phyloP scores from a whole-genome alignment of 2,888 invertebrate species.

The Tyria jacobaeae region DNA sequence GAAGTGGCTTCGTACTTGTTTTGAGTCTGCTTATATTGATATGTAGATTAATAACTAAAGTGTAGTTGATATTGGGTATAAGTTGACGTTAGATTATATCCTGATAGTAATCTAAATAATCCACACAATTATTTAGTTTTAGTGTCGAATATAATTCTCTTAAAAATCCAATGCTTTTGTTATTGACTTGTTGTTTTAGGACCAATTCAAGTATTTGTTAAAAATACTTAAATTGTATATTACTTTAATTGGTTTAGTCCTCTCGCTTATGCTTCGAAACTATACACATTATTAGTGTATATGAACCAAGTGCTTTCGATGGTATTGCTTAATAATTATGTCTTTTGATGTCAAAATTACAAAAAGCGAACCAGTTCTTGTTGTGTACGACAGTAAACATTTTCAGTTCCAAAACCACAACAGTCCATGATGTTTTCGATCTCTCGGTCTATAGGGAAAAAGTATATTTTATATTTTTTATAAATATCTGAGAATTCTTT shows the following conservation, averaged over 20 bases:
- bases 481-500: not conserved
- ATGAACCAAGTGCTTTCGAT: no score
- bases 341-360: no score
- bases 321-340: no score
- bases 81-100: not conserved
- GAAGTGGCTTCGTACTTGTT: constrained; percentile 29
- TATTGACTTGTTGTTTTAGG: not conserved
- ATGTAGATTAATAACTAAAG: not conserved
- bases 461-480: not conserved
- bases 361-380: not conserved
- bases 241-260: not conserved
- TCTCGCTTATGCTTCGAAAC: no score
- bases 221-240: not conserved
- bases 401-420: not conserved
- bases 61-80: not conserved
- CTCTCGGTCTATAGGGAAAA: not conserved
- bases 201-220: no score
- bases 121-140: not conserved
- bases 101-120: not conserved
- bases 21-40: not conserved
- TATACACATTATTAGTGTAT: no score
- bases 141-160: not conserved
- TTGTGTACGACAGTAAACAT: not conserved
- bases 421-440: not conserved
- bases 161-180: not conserved